Percentiles rank a stretch among this genome's conserved stretches.
phyloP scores from a whole-genome alignment of 1,140 invertebrate genomes.

The Drosophila neocordata region DNA sequence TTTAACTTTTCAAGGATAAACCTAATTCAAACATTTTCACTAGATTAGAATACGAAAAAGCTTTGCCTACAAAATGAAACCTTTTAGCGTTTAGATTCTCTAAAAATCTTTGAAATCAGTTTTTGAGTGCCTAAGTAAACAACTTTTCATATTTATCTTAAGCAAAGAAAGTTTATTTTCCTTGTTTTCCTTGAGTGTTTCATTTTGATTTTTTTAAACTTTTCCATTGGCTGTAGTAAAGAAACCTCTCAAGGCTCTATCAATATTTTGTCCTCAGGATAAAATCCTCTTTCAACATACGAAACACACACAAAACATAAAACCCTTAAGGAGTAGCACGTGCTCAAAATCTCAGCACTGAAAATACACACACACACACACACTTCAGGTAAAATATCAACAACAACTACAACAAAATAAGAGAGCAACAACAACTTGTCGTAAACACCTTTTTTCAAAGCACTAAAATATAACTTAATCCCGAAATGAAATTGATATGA shows the following conservation, averaged over 20 bases:
- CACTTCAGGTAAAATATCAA: slow-evolving; percentile 19
- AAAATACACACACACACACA: slow-evolving; percentile 34
- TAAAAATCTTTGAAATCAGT: background rate
- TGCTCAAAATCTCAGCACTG: slow-evolving; percentile 70
- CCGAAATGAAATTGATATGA: slow-evolving; percentile 73
- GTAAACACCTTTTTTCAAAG: slow-evolving; percentile 67
- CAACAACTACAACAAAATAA: slow-evolving; percentile 14
- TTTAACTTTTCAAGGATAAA: too few species aligned
- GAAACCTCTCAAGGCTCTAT: slow-evolving; percentile 51
- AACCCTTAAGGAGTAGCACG: slow-evolving; percentile 69
- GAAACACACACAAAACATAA: slow-evolving; percentile 57
- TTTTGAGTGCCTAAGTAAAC: background rate
- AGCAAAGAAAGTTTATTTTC: slow-evolving; percentile 20
- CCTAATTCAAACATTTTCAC: too few species aligned
- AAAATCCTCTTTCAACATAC: slow-evolving; percentile 40
- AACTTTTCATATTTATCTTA: background rate
- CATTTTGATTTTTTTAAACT: background rate
- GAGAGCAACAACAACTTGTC: slow-evolving; percentile 35
- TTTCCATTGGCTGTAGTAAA: slow-evolving; percentile 3
- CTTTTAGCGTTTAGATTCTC: background rate
- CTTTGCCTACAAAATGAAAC: background rate
- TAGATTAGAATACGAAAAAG: too few species aligned
- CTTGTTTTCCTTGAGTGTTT: background rate
- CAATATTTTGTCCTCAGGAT: slow-evolving; percentile 57
- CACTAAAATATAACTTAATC: slow-evolving; percentile 80